phyloP scores from a whole-genome alignment of 2,113 vertebrate genomes.

The Percina caprodes region DNA sequence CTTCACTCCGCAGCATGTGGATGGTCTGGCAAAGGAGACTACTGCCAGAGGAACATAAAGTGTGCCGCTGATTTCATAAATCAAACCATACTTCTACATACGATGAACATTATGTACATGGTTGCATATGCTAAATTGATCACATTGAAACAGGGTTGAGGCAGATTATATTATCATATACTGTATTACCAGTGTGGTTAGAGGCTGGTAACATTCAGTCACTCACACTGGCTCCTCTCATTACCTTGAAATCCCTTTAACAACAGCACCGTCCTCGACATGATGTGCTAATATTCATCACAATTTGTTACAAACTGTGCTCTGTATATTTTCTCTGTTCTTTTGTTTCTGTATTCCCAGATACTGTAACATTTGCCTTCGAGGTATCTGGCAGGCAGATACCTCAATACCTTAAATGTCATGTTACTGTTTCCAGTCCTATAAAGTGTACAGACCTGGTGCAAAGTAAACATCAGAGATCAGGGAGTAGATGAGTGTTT shows the following conservation, averaged over 20 bases:
- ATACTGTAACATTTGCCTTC: conserved; percentile 8
- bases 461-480: conserved; percentile 55
- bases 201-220: neutral
- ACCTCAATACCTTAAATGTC: neutral
- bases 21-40: neutral
- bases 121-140: conserved; percentile 9
- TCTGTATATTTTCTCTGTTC: neutral
- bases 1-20: too few relatives aligned
- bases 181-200: neutral
- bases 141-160: too few relatives aligned
- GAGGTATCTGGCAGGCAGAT: neutral
- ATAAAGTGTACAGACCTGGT: conserved; percentile 24
- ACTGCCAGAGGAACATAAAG: neutral
- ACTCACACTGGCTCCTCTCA: neutral
- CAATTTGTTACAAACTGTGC: neutral
- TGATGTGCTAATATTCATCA: conserved; percentile 5
- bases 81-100: neutral
- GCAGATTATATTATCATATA: neutral
- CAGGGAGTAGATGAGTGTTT: conserved; percentile 17
- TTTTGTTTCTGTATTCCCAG: neutral
- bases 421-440: conserved; percentile 17
- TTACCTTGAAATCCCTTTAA: neutral
- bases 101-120: neutral
- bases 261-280: neutral
- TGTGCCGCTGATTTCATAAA: neutral